Evolutionary conservation across 2,888 invertebrate genomes (phyloP), one percentile per base, ranked within the genome.

Genomic region (Volucella zonaria): DNA sequence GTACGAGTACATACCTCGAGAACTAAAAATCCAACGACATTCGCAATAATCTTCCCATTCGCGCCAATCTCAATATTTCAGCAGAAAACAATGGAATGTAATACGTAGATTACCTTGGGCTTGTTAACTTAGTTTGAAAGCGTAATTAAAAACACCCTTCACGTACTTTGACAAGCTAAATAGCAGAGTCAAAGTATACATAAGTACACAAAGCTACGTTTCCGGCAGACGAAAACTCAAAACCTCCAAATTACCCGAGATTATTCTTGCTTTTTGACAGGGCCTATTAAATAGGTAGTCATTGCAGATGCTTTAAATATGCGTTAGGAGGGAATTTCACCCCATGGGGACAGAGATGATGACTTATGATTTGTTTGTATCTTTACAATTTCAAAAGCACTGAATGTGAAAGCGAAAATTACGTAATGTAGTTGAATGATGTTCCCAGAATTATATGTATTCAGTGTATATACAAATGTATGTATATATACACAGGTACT

Each of bases 191-290:
- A 54, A 31, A 54, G 31, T 14, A 15, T 23, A 2, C 18, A 23
- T 40, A 42, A 40, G 15, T 49, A 31, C 38, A 14, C 14, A 45
- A 31, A 18, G 43, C 40, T 40, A 40, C 3, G 18, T 23, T 38
- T 23, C 14, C 8, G 40, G n/a, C 2, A 10, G 23, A 15, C 8
- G 15, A 38, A 49, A 59, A n/a, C 52, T 45, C 45, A 54, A 64
- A 58, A 49, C 23, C 64, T 38, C 42, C 47, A 56, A 70, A 70
- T 77, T 78, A 71, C 56, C 43, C 56, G 31, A 64, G 62, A 64
- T 70, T 56, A 71, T 64, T 49, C 49, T 47, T 68, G 61, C 68
- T 77, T 68, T 61, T 61, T 77, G 68, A 54, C 77, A 70, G 54
- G 74, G 43, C 67, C 38, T 68, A 59, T 59, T 59, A 45, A 47